These are phyloP conservation scores for Caenorhabditis doughertyi DNA, from an alignment of 2,888 invertebrate species.

Conservation along the genomic window DNA sequence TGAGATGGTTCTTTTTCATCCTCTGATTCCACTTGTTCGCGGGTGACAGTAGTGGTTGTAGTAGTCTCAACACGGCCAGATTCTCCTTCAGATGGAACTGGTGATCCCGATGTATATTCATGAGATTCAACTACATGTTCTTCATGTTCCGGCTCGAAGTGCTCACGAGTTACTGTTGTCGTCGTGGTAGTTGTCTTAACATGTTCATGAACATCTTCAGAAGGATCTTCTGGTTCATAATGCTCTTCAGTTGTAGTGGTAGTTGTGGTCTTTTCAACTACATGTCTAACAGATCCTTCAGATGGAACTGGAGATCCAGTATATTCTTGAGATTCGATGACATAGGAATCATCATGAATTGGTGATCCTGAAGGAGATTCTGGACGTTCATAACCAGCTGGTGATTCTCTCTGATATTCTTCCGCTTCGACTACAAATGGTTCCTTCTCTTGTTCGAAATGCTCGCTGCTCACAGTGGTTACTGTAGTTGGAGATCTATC, in stretches of 20 bases:
- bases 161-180: conserved; percentile 37
- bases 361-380: conserved; percentile 32
- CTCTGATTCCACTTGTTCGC: conserved; percentile 25
- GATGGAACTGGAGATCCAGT: conserved; percentile 35
- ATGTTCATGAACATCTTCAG: conserved; percentile 26
- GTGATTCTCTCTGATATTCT: conserved; percentile 1
- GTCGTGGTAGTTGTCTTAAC: conserved; percentile 39
- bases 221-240: conserved; percentile 39
- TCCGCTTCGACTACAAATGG: conserved; percentile 29
- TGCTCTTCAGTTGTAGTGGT: conserved; percentile 42
- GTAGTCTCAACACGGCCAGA: conserved; percentile 32
- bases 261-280: conserved; percentile 26
- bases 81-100: conserved; percentile 43
- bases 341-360: conserved; percentile 23
- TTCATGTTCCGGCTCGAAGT: conserved; percentile 33
- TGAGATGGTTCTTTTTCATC: not conserved
- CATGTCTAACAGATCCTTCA: conserved; percentile 31
- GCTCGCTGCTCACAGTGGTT: conserved; percentile 27
- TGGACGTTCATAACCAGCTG: conserved; percentile 17
- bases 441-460: conserved; percentile 25
- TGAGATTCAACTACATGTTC: conserved; percentile 11
- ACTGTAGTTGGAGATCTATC: conserved; percentile 22
- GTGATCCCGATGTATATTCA: conserved; percentile 29
- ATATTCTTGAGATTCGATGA: conserved; percentile 35
- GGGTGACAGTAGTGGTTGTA: conserved; percentile 36